Base-by-base conservation (phyloP, 1,140 invertebrate genomes). In the Macrobrachium nipponense region DNA sequence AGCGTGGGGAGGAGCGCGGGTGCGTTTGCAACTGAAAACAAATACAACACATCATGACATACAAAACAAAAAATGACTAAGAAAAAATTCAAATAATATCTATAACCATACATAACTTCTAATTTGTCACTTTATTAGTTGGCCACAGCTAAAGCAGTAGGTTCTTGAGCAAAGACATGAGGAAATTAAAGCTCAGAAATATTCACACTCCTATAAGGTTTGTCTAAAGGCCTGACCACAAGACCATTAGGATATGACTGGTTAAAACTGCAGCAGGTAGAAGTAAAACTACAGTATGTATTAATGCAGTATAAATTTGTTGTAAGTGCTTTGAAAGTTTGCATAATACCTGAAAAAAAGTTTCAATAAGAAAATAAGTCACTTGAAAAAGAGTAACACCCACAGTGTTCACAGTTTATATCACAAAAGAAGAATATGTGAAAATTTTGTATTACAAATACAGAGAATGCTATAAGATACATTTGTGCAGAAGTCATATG, bases 51-150 rank as follows among this genome's bases (percentile, higher is more conserved):
- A 87, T 75, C 62, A 83, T 23, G 73, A 76, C 84, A 80, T 80
- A 88, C 77, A 87, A 86, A 86, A 62, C 70, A 87, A 82, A 64
- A 80, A 82, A 18, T 18, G 82, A 87, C 44, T 23, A 59, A 27
- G 64, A 60, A 58, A 81, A 77, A 80, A 87, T 72, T 68, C 36
- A 78, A 73, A 87, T 91, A 91, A 91, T 92, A 90, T 82, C 91
- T 91, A 27, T 82, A 51, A 15, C 68, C 62, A 77, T 27, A 43
- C 70, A 27, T 20, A 72, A 66, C 51, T 68, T 61, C 73, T 44
- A 79, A 23, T 70, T 85, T 60, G 79, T 78, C 23, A 79, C 44
- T 10, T 72, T 15, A 85, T 79, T 79, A 79, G 76, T 79, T 78
- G 27, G 76, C 75, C 82, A 83, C 82, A 83, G 82, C 82, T 51